A percentile compares a stretch with the other conserved stretches of the same genome.
These are phyloP conservation scores for Danaus plexippus DNA, from an alignment of 1,140 invertebrate genomes.

Conservation along the genomic window DNA sequence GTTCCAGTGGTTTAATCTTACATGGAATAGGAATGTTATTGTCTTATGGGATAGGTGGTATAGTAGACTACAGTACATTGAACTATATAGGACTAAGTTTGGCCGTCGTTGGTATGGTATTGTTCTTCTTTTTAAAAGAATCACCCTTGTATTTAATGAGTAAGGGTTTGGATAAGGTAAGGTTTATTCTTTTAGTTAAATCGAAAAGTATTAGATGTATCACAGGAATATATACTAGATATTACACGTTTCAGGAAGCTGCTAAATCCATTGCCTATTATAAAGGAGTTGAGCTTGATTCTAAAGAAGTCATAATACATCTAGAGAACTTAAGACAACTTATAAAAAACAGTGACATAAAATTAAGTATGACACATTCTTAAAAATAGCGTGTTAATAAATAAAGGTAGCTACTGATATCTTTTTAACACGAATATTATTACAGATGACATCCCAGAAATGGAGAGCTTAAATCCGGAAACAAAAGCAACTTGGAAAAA, in stretches of 20 bases:
- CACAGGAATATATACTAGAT: neutral
- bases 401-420: too few relatives aligned
- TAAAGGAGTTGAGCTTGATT: constrained; percentile 28
- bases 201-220: neutral
- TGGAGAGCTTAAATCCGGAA: constrained; percentile 22
- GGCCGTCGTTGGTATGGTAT: constrained; percentile 18
- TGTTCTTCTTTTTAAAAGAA: constrained; percentile 35
- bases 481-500: too few relatives aligned
- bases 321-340: too few relatives aligned
- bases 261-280: constrained; percentile 40
- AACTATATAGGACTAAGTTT: constrained; percentile 33
- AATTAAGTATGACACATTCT: too few relatives aligned
- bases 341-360: too few relatives aligned
- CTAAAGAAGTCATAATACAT: constrained; percentile 27
- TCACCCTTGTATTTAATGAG: constrained; percentile 39
- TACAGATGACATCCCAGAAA: constrained; percentile 23
- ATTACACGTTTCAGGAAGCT: constrained; percentile 35
- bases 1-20: constrained; percentile 33
- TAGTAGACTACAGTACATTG: constrained; percentile 33
- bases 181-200: too few relatives aligned
- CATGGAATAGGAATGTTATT: constrained; percentile 40
- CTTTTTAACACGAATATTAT: too few relatives aligned
- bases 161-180: constrained; percentile 41
- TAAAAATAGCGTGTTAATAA: too few relatives aligned
- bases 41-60: constrained; percentile 36